Evolutionary conservation across 2,797 vertebrate species (phyloP).

Genomic region (Sebastes kiyomatsui): DNA sequence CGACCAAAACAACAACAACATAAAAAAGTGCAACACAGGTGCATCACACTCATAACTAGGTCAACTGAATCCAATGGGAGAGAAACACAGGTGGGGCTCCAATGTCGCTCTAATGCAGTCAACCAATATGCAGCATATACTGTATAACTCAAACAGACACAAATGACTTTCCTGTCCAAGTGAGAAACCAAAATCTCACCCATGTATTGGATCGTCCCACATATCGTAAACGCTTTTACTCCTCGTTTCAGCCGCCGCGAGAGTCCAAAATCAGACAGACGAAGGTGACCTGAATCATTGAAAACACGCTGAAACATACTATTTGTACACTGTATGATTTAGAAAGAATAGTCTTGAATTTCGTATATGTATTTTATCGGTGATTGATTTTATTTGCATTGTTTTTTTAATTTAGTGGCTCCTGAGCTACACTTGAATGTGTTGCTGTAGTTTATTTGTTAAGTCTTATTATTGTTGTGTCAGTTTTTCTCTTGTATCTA

Average conservation of each 20-base stretch:
- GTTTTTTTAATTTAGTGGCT: neutral
- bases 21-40: conserved; percentile 4
- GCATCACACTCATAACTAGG: conserved; percentile 25
- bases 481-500: neutral
- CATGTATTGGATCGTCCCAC: conserved; percentile 95
- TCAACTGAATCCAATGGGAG: conserved; percentile 24
- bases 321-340: neutral
- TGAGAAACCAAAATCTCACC: conserved; percentile 79
- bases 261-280: conserved; percentile 91
- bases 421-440: neutral
- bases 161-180: neutral
- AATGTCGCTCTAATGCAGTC: neutral
- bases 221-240: conserved; percentile 88
- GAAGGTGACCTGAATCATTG: conserved; percentile 86
- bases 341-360: neutral
- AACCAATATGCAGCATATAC: neutral
- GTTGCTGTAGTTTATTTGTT: neutral
- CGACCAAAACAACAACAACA: neutral
- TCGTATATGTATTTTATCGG: neutral
- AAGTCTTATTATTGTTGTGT: neutral
- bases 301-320: neutral
- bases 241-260: conserved; percentile 85
- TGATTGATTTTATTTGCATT: neutral
- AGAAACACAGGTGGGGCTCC: conserved; percentile 18
- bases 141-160: neutral